Percentiles rank a stretch among this genome's conserved stretches.
Evolutionary conservation across 1,140 invertebrate genomes (phyloP).

Genomic region (Pygmarrhopalites habei): DNA sequence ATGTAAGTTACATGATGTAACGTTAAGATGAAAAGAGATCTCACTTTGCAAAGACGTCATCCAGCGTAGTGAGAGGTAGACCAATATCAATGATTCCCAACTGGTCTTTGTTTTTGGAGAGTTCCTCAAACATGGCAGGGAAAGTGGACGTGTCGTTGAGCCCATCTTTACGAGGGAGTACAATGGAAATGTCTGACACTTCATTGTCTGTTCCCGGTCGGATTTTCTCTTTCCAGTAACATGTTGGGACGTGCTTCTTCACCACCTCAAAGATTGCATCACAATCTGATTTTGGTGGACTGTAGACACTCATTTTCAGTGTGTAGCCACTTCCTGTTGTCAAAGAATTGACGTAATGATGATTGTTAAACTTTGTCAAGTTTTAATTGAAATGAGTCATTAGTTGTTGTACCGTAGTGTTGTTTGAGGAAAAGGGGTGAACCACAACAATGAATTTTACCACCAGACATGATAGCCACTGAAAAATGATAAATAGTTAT

Average conservation of each 20-base stretch:
- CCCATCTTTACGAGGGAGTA: conserved; percentile 47
- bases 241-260: conserved; percentile 51
- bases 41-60: conserved; percentile 80
- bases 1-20: no score
- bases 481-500: no score
- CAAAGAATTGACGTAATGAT: neutral
- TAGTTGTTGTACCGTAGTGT: conserved; percentile 52
- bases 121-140: conserved; percentile 54
- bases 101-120: conserved; percentile 54
- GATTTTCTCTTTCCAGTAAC: conserved; percentile 48
- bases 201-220: conserved; percentile 52
- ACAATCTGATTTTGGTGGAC: conserved; percentile 40
- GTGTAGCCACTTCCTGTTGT: conserved; percentile 22
- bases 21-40: neutral
- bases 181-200: conserved; percentile 38
- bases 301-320: conserved; percentile 18
- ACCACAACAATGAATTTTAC: conserved; percentile 70
- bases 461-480: conserved; percentile 77
- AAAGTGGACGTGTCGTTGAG: conserved; percentile 43
- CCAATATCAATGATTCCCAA: conserved; percentile 67
- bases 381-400: neutral
- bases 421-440: conserved; percentile 80
- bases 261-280: conserved; percentile 52
- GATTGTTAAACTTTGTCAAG: neutral
- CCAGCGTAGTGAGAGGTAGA: conserved; percentile 70